phyloP scores from a whole-genome alignment of 2,888 invertebrate genomes.

The Rhamnusium bicolor region DNA sequence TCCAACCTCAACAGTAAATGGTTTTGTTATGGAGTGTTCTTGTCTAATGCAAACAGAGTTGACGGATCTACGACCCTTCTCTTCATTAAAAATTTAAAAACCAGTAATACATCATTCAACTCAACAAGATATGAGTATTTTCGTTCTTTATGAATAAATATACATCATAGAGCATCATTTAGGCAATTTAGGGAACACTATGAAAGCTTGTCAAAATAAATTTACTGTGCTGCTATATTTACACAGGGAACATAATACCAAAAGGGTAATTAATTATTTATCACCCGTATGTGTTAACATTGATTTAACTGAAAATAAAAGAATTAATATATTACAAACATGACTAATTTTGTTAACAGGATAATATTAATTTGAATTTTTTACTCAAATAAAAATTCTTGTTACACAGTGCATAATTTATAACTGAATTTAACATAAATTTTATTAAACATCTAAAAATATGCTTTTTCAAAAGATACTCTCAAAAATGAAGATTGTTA shows the following conservation, averaged over 20 bases:
- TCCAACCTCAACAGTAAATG: slow-evolving; percentile 26
- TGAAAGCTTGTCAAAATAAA: not conserved
- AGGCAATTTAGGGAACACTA: not conserved
- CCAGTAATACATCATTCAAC: slow-evolving; percentile 15
- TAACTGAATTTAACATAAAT: too few species aligned
- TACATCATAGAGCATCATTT: not conserved
- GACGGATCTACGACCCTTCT: slow-evolving; percentile 12
- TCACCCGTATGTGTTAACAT: too few species aligned
- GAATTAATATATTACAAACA: too few species aligned
- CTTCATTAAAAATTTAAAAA: slow-evolving; percentile 25
- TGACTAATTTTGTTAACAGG: too few species aligned
- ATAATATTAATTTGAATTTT: too few species aligned
- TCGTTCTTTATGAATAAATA: not conserved
- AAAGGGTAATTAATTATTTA: not conserved
- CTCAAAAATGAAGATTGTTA: too few species aligned
- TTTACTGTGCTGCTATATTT: not conserved
- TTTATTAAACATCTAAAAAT: too few species aligned
- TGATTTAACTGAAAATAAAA: too few species aligned
- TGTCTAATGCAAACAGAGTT: not conserved
- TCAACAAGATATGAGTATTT: not conserved
- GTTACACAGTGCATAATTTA: too few species aligned
- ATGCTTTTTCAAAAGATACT: too few species aligned
- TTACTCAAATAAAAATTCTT: too few species aligned
- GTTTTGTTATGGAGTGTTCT: slow-evolving; percentile 27
- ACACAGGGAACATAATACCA: not conserved